Evolutionary conservation across 2,113 vertebrate genomes (phyloP).

Genomic region (Microtus pennsylvanicus): DNA sequence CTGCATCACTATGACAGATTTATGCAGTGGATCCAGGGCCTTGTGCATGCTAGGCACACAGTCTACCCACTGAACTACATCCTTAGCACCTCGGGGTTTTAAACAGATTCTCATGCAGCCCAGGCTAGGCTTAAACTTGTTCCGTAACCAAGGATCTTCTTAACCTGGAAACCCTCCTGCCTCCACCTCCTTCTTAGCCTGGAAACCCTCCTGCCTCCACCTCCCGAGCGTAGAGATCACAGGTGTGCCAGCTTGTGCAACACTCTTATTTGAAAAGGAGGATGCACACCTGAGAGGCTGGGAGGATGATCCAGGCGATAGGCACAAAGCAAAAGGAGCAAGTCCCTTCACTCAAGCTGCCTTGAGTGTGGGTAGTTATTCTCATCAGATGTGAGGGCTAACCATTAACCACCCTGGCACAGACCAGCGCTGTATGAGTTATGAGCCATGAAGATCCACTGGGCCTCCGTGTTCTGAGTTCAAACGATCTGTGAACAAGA

Average conservation of each 20-base stretch:
- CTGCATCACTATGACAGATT: not conserved
- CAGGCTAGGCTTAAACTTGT: not conserved
- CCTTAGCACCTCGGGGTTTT: not conserved
- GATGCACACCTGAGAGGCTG: not conserved
- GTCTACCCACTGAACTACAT: not conserved
- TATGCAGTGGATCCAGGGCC: not conserved
- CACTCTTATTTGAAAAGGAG: not conserved
- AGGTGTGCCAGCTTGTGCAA: not conserved
- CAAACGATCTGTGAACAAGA: constrained; percentile 39
- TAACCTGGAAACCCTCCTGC: not conserved
- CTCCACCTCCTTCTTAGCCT: not conserved
- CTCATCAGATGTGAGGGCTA: constrained; percentile 23
- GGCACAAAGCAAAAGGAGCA: not conserved
- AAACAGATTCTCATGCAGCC: not conserved
- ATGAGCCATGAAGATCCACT: constrained; percentile 29
- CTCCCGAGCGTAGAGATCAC: not conserved
- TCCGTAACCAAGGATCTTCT: not conserved
- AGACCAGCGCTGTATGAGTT: not conserved
- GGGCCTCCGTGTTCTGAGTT: constrained; percentile 6
- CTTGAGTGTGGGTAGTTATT: not conserved
- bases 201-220: not conserved
- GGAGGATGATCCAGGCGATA: not conserved
- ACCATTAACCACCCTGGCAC: constrained; percentile 23
- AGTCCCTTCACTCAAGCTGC: not conserved
- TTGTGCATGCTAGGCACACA: not conserved